A percentile compares a stretch with the other conserved stretches of the same genome.
Conservation (phyloP, 92 coral and sea anemone genomes). For the Heteractis magnifica region DNA sequence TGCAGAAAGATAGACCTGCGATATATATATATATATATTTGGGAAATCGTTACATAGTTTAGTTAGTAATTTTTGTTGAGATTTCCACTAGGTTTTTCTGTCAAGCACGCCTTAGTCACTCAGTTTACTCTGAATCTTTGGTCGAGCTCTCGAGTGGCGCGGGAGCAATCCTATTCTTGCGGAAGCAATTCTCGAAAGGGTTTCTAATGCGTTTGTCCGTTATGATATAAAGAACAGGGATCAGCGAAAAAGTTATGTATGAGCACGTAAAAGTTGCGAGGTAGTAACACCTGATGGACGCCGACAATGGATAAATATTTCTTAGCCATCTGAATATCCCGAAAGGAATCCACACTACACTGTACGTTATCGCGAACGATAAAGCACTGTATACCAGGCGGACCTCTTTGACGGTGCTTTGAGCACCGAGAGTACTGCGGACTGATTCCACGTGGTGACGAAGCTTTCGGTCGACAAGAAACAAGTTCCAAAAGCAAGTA, state of each 20-base stretch:
- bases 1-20: too few species aligned
- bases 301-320: slow-evolving; percentile 17
- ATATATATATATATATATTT: too few species aligned
- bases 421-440: slow-evolving; percentile 32
- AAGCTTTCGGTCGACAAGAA: slow-evolving; percentile 33
- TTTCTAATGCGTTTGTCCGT: slow-evolving; percentile 30
- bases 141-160: background rate
- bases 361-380: slow-evolving; percentile 12
- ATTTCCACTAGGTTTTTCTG: too few species aligned
- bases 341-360: slow-evolving; percentile 45
- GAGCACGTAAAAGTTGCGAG: slow-evolving; percentile 14
- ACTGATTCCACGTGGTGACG: slow-evolving; percentile 36
- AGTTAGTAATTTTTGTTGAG: background rate
- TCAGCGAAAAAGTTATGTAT: slow-evolving; percentile 24
- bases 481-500: slow-evolving; percentile 6
- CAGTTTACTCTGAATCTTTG: background rate
- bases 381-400: slow-evolving; percentile 37
- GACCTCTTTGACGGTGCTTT: slow-evolving; percentile 40
- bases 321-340: slow-evolving; percentile 28
- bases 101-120: too few species aligned
- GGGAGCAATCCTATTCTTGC: background rate
- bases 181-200: background rate
- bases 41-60: too few species aligned
- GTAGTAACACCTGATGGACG: slow-evolving; percentile 20
- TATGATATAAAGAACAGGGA: slow-evolving; percentile 28